These are phyloP conservation scores for Fabriciana adippe DNA, from an alignment of 2,888 invertebrate species.

Conservation along the genomic window DNA sequence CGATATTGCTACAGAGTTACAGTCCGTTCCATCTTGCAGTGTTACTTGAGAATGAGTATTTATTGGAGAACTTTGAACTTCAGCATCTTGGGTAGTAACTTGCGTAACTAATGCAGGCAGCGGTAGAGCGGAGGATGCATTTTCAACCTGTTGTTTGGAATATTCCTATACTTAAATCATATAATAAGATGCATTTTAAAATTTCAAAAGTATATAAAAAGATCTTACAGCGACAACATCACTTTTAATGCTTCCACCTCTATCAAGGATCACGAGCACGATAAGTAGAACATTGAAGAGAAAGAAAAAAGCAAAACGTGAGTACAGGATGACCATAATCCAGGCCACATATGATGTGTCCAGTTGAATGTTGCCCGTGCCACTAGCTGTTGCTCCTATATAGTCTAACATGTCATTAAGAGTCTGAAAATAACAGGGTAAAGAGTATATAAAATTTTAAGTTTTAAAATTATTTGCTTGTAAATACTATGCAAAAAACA, in stretches of 20 bases:
- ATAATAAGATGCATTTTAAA: neutral
- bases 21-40: conserved; percentile 16
- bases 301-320: conserved; percentile 71
- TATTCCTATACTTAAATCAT: neutral
- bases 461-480: too few relatives aligned
- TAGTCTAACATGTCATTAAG: conserved; percentile 59
- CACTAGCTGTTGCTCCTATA: conserved; percentile 58
- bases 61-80: conserved; percentile 26
- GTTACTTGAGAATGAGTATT: neutral
- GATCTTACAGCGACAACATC: conserved; percentile 47
- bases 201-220: neutral
- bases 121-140: neutral
- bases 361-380: conserved; percentile 50
- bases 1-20: conserved; percentile 14
- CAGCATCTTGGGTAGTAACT: conserved; percentile 13
- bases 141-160: conserved; percentile 8
- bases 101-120: neutral
- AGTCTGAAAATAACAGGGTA: conserved; percentile 50
- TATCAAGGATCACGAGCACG: conserved; percentile 55
- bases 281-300: conserved; percentile 68
- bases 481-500: conserved; percentile 29
- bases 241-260: conserved; percentile 39
- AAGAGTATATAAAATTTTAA: too few relatives aligned
- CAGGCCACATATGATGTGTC: conserved; percentile 64
- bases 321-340: conserved; percentile 72